Percentiles rank a stretch among this genome's conserved stretches.
Evolutionary conservation across 2,888 invertebrate genomes (phyloP).

Genomic region (Acholoe squamosa): DNA sequence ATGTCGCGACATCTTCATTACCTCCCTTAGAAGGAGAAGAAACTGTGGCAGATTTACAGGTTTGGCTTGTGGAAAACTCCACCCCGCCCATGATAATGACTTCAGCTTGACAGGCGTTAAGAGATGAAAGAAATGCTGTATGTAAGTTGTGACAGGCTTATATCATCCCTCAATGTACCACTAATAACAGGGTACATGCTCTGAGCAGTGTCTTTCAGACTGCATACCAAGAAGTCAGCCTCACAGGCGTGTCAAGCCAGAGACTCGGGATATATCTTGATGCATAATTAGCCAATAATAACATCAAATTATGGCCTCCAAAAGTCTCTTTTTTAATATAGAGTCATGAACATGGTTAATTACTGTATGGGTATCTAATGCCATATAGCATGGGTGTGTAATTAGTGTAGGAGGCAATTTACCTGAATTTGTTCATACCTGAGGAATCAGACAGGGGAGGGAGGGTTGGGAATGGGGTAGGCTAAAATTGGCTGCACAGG

Average conservation of each 20-base stretch:
- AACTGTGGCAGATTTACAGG: too few species aligned
- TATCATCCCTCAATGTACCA: neutral
- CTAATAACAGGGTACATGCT: slow-evolving; percentile 21
- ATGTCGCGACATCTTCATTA: too few species aligned
- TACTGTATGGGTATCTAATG: too few species aligned
- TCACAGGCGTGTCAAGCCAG: slow-evolving; percentile 25
- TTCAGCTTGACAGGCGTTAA: neutral
- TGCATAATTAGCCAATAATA: slow-evolving; percentile 2
- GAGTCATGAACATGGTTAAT: too few species aligned
- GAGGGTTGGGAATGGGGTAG: neutral
- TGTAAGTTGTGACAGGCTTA: neutral
- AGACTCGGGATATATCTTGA: neutral
- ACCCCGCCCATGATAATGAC: neutral
- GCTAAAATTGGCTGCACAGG: neutral
- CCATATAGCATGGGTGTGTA: neutral
- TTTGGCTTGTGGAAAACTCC: neutral
- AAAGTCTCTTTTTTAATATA: too few species aligned
- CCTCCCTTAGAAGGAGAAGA: too few species aligned
- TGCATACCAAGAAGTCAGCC: slow-evolving; percentile 39
- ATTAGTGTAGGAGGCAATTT: neutral
- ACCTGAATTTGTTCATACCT: neutral
- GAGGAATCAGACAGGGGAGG: neutral
- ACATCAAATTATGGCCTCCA: neutral
- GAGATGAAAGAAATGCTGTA: neutral
- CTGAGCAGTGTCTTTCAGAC: neutral